phyloP scores from a whole-genome alignment of 2,797 vertebrate genomes.

The Argyrosomus regius region DNA sequence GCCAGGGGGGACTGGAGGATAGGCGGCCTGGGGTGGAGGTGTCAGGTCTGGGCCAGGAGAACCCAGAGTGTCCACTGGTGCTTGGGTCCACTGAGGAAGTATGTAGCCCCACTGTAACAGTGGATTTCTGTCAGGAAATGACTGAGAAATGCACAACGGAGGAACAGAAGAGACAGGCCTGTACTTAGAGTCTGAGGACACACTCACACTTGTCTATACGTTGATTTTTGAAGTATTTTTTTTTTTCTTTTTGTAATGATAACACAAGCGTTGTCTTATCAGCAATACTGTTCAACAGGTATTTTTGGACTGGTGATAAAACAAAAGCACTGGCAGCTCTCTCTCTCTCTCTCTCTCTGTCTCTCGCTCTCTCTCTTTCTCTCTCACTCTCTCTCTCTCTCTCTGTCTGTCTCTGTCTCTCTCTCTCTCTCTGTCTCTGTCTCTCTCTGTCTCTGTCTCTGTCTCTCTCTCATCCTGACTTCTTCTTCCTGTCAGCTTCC shows the following conservation, averaged over 20 bases:
- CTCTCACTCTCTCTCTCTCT: conserved; percentile 32
- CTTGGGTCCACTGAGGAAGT: conserved; percentile 87
- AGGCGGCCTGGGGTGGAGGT: conserved; percentile 59
- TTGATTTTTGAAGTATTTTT: conserved; percentile 66
- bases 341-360: conserved; percentile 42
- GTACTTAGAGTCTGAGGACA: conserved; percentile 81
- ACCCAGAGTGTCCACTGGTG: conserved; percentile 83
- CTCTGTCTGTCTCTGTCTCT: conserved; percentile 41
- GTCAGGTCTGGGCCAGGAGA: conserved; percentile 61
- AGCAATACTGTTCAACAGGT: conserved; percentile 93
- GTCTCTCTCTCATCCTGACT: conserved; percentile 36
- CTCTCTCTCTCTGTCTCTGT: background rate
- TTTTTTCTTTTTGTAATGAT: conserved; percentile 79
- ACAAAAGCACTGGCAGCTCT: conserved; percentile 82
- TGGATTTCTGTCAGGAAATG: conserved; percentile 99
- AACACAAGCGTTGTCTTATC: conserved; percentile 92
- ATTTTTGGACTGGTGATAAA: conserved; percentile 86
- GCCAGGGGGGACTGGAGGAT: conserved; percentile 25
- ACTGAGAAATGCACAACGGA: conserved; percentile 96
- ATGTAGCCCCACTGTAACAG: conserved; percentile 91
- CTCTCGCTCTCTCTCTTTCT: background rate
- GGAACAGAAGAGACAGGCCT: conserved; percentile 90
- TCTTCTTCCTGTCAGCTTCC: conserved; percentile 61
- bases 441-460: conserved; percentile 5
- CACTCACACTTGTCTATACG: conserved; percentile 36